Base-by-base conservation (phyloP, 2,113 vertebrate species). In the Peromyscus leucopus region DNA sequence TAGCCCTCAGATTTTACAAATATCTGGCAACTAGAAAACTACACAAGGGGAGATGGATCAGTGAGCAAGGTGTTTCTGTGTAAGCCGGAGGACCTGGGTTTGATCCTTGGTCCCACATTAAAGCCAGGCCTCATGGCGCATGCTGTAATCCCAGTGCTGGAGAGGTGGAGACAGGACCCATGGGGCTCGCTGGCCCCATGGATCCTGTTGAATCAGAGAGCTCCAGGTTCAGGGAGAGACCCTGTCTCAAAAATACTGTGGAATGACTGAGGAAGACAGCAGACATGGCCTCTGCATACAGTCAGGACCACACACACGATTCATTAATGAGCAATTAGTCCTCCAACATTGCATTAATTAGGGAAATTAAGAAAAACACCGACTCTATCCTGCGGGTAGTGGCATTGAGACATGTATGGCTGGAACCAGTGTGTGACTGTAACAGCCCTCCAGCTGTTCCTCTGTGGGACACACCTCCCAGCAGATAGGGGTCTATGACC, bases 371-470 rank as follows among this genome's bases (percentile, higher is more conserved):
- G 82, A n/a, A 63, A 46, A 33, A n/a, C 5, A 12, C 19, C 46
- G 17, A 36, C 74, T 33, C 19, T 36, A 2, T 74, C 22, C 42
- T 12, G 3, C 22, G 10, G 22, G 46, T 12, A 26, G 2, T 7
- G 5, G 46, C 22, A 13, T 28, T 0, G n/a, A 1, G 0, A 33
- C 26, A 33, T 2, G 17, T 24, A 48, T 83, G 33, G 48, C 17
- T 0, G 4, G 28, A 15, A 22, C 28, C 10, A 3, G 17, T 79
- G 10, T 24, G 0, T 22, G 1, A 1, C 33, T 48, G 46, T 48
- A 48, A 48, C 46, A 48, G 46, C 36, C 61, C 61, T 48, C 39
- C 63, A 12, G 61, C 39, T 46, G 42, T 4, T 61, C 84, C 61
- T 67, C 61, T 0, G 7, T 24, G 4, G 28, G 71, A 9, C 42